Conservation (phyloP, 2,888 invertebrate species). For the Sympetrum striolatum region DNA sequence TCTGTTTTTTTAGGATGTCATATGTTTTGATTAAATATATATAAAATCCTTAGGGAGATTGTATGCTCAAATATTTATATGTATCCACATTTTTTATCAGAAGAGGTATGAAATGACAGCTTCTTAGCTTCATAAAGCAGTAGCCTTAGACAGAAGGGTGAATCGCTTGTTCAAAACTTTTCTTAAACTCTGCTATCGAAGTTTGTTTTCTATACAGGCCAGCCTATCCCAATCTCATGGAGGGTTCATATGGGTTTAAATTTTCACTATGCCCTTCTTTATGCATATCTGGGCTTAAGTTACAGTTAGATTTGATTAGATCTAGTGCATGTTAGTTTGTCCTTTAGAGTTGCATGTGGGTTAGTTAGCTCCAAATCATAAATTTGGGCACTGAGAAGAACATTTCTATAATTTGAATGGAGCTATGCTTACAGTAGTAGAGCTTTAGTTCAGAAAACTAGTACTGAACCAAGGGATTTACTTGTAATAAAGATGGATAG, state of each 20-base stretch:
- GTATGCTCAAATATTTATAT: background rate
- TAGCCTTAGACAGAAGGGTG: background rate
- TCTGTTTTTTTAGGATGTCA: background rate
- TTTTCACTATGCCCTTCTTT: constrained; percentile 27
- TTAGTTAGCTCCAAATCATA: background rate
- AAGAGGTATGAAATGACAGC: background rate
- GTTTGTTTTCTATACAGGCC: constrained; percentile 6
- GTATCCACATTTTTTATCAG: background rate
- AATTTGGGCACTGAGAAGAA: background rate
- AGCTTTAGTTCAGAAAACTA: constrained; percentile 5
- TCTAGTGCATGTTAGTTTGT: constrained; percentile 19
- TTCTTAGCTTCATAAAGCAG: constrained; percentile 1
- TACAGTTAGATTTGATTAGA: background rate
- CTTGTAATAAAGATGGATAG: background rate
- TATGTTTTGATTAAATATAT: no score
- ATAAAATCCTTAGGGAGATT: background rate
- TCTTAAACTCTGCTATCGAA: background rate
- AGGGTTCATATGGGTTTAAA: constrained; percentile 14
- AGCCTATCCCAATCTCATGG: constrained; percentile 43
- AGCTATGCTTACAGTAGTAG: constrained; percentile 9
- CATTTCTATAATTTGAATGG: constrained; percentile 17
- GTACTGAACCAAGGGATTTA: constrained; percentile 8
- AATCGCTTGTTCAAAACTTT: background rate
- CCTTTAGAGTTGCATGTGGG: constrained; percentile 25
- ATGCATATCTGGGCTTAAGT: constrained; percentile 12